These are phyloP conservation scores for Hydropsyche tenuis DNA, from an alignment of 1,140 invertebrate species.

Conservation along the genomic window DNA sequence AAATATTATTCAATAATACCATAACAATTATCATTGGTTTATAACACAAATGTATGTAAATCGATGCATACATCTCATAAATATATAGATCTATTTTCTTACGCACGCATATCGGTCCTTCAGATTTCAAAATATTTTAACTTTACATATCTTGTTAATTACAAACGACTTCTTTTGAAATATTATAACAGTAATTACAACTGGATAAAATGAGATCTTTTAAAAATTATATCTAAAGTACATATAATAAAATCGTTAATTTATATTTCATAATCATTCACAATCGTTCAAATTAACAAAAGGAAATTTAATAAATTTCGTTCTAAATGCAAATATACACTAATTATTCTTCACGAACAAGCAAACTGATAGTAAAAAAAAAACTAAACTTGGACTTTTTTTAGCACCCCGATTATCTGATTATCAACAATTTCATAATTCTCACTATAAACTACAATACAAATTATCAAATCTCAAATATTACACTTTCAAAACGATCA, in stretches of 20 bases:
- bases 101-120: not conserved
- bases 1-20: conserved; percentile 36
- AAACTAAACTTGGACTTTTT: conserved; percentile 20
- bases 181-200: conserved; percentile 30
- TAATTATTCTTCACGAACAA: not conserved
- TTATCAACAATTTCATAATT: conserved; percentile 39
- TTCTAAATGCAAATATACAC: conserved; percentile 27
- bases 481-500: conserved; percentile 28
- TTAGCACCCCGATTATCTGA: conserved; percentile 35
- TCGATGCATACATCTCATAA: not conserved
- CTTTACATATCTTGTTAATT: not conserved
- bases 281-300: not conserved
- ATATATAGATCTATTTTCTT: not conserved
- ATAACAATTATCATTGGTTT: conserved; percentile 39
- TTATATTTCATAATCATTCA: not conserved
- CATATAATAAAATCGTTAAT: conserved; percentile 1
- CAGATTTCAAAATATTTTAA: not conserved
- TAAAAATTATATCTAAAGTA: conserved; percentile 32
- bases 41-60: conserved; percentile 23
- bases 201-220: conserved; percentile 38
- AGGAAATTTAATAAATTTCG: conserved; percentile 5
- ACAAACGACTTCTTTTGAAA: conserved; percentile 1
- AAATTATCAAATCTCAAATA: conserved; percentile 29
- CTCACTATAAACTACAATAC: conserved; percentile 25
- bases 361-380: not conserved